phyloP scores from a whole-genome alignment of 2,797 vertebrate species.

The Triplophysa yarkandensis region DNA sequence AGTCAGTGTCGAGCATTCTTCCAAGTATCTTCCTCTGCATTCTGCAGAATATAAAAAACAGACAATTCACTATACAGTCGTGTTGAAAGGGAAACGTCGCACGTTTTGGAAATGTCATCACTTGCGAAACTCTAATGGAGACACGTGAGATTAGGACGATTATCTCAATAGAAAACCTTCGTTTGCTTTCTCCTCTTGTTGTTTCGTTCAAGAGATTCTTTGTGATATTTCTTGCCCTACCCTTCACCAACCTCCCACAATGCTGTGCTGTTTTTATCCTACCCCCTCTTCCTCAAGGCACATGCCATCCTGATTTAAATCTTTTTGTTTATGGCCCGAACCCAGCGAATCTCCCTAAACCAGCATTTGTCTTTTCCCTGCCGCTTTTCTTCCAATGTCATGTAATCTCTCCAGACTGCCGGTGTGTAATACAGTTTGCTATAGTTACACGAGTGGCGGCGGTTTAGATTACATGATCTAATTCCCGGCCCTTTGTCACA shows the following conservation, averaged over 20 bases:
- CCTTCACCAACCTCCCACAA: conserved; percentile 44
- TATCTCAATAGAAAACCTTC: not conserved
- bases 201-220: not conserved
- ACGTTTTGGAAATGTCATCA: no score
- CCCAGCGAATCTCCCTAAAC: conserved; percentile 4
- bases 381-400: conserved; percentile 11
- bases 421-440: conserved; percentile 79
- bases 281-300: conserved; percentile 50
- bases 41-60: no score
- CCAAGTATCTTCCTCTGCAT: no score
- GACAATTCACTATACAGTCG: no score
- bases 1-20: no score
- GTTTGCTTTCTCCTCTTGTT: not conserved
- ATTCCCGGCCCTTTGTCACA: conserved; percentile 66
- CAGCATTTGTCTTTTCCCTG: conserved; percentile 16
- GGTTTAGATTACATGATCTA: conserved; percentile 80
- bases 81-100: no score
- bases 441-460: conserved; percentile 76
- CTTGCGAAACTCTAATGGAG: not conserved
- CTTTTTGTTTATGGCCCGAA: conserved; percentile 45
- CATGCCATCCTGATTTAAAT: conserved; percentile 61
- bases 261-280: conserved; percentile 39
- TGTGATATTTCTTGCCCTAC: conserved; percentile 23
- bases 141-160: no score
- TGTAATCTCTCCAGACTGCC: conserved; percentile 71